Base-by-base conservation (phyloP, 2,888 invertebrate species). In the Lasioglossum malachurum region DNA sequence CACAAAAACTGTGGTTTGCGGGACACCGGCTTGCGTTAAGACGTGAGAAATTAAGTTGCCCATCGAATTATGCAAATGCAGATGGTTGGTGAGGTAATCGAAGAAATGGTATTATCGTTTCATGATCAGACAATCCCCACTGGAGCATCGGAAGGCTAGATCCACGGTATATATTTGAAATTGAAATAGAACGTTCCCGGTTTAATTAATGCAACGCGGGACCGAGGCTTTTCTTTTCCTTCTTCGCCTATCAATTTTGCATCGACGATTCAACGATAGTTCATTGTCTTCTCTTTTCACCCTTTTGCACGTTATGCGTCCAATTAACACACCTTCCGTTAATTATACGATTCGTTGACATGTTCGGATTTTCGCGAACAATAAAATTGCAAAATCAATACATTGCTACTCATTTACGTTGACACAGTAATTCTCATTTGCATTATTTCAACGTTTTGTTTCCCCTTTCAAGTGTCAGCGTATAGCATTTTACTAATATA, bases 1-100 rank as follows among this genome's bases (percentile, higher is more conserved):
- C 23, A 44, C 23, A 44, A 72, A 44, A 85, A 77, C 78, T 77
- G 78, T 46, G 57, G 38, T 49, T 53, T 44, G 49, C 44, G 69
- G 69, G 74, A 49, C 64, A 64, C 73, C 38, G 31, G 31, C 31
- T 38, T 46, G 57, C 74, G 77, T 49, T 46, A 82, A 84, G 88
- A 83, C 74, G 78, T 27, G 82, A 84, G 89, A 89, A 88, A 88
- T 91, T 85, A 90, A 91, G 87, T 91, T 91, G 84, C 78, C 73
- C 78, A 69, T 73, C 67, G 85, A 91, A 90, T 91, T 91, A 91
- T 91, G 90, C 85, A 91, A 91, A 91, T 91, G 69, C 78, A 83
- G 89, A 84, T 89, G 79, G 91, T 87, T 82, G 91, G 85, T 27
- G 80, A 64, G 82, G 81, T 84, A 84, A 78, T 83, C 82, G 80